phyloP scores from a whole-genome alignment of 2,113 vertebrate genomes.

The Boulengerochromis microlepis region DNA sequence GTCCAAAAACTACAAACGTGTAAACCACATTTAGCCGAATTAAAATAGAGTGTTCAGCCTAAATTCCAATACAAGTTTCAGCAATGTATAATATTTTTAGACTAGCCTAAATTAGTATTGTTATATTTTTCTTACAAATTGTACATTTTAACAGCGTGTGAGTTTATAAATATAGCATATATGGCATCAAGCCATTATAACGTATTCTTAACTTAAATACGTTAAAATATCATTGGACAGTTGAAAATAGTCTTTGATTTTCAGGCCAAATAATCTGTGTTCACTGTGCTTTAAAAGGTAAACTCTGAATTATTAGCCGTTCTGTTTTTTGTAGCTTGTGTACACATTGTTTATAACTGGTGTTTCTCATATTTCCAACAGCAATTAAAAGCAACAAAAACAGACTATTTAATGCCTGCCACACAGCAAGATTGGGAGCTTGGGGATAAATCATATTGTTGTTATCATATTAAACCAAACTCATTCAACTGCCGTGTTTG shows the following conservation, averaged over 20 bases:
- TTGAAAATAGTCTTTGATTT: neutral
- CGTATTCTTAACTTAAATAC: neutral
- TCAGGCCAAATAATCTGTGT: neutral
- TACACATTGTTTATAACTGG: rapidly evolving
- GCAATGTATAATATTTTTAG: neutral
- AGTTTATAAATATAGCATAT: neutral
- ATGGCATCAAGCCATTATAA: rapidly evolving
- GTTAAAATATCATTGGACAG: neutral
- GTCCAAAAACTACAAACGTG: neutral
- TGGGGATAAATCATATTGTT: neutral
- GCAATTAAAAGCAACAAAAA: neutral
- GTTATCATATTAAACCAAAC: neutral
- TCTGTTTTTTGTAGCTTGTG: neutral
- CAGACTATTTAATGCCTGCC: neutral
- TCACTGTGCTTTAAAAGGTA: rapidly evolving
- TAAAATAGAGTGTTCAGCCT: neutral
- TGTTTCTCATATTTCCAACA: neutral
- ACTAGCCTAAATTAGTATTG: neutral
- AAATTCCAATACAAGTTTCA: too few relatives aligned
- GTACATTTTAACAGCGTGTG: neutral
- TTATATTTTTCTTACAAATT: neutral
- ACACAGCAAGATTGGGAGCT: neutral
- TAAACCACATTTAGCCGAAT: neutral
- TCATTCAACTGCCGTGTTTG: neutral
- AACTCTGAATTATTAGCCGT: neutral